These are phyloP conservation scores for Thamnophis elegans DNA, from an alignment of 2,797 vertebrate genomes.

Conservation along the genomic window DNA sequence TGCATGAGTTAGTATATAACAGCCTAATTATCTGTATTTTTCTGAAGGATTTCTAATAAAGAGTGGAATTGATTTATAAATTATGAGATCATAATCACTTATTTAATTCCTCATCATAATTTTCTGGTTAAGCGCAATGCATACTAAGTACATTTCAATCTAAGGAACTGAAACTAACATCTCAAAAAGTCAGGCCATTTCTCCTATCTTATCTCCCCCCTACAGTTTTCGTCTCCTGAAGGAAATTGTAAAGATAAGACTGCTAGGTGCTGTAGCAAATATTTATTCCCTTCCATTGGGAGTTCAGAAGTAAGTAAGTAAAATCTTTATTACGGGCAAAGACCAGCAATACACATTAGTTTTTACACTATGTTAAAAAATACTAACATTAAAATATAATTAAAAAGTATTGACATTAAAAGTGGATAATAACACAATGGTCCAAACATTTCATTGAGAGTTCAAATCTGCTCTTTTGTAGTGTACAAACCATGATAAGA, in stretches of 20 bases:
- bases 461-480: background rate
- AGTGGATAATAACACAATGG: no score
- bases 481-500: background rate
- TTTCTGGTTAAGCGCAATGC: constrained; percentile 60
- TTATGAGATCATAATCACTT: constrained; percentile 68
- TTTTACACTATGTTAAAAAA: no score
- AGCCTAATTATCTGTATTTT: constrained; percentile 75
- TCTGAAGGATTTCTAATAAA: constrained; percentile 74
- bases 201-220: background rate
- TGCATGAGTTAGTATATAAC: constrained; percentile 73
- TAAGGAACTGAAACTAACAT: constrained; percentile 31
- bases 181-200: background rate
- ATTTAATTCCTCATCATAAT: constrained; percentile 69
- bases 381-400: no score
- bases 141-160: constrained; percentile 57
- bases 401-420: no score
- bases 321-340: no score
- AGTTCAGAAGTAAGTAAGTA: no score
- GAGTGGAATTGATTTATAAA: constrained; percentile 72
- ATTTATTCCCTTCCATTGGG: background rate
- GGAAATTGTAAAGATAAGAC: background rate
- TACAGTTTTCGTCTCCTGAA: background rate
- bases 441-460: background rate
- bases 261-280: no score
- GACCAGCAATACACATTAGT: no score